Conservation (phyloP, 2,888 invertebrate species). For the Dasypogon diadema region DNA sequence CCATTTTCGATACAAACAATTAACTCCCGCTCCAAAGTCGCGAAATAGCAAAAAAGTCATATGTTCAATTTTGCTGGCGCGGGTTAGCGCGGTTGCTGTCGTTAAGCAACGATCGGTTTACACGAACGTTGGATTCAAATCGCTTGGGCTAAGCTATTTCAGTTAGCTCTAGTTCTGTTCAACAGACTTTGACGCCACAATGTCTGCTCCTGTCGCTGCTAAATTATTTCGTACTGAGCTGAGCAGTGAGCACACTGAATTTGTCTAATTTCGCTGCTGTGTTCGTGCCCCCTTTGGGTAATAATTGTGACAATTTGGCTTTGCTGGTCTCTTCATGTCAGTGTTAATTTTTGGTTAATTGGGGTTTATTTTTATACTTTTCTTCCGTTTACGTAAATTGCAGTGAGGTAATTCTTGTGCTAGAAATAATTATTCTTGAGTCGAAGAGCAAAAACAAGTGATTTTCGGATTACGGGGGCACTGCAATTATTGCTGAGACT, state of each 20-base stretch:
- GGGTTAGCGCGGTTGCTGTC: neutral
- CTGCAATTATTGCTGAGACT: no score
- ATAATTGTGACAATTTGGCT: constrained; percentile 34
- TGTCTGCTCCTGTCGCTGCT: constrained; percentile 19
- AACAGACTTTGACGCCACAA: constrained; percentile 22
- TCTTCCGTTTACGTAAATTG: constrained; percentile 29
- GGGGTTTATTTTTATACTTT: constrained; percentile 37
- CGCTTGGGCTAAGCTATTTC: neutral
- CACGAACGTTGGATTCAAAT: constrained; percentile 26
- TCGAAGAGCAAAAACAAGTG: constrained; percentile 26
- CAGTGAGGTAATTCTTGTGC: constrained; percentile 26
- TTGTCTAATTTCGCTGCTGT: neutral
- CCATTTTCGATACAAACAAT: constrained; percentile 12
- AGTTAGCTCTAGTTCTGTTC: neutral
- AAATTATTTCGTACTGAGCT: constrained; percentile 5
- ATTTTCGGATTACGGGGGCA: neutral
- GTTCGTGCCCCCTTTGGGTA: neutral
- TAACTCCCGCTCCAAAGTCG: neutral
- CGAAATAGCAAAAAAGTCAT: constrained; percentile 3
- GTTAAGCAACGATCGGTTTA: constrained; percentile 11
- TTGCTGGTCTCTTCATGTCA: constrained; percentile 1
- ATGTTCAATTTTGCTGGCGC: constrained; percentile 6
- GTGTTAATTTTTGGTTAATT: constrained; percentile 20
- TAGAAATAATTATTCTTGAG: constrained; percentile 35
- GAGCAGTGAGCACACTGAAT: neutral